Base-by-base conservation (phyloP, 1,140 invertebrate genomes). In the Conus betulinus region DNA sequence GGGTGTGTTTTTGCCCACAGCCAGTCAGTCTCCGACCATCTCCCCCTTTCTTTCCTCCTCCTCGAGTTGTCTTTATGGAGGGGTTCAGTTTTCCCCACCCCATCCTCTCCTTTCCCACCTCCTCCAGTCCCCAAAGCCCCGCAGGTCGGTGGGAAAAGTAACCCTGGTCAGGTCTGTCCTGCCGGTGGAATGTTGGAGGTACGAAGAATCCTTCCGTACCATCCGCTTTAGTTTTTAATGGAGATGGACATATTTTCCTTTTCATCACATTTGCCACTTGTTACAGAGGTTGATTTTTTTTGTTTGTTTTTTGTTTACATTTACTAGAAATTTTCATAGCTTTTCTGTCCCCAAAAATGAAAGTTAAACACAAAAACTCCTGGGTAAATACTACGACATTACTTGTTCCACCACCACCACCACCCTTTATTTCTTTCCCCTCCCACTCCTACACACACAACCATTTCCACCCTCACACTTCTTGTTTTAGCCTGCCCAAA, bases 1-100 rank as follows among this genome's bases (percentile, higher is more conserved):
- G 39, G 10, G 10, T 25, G 79, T 23, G n/a, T n/a, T n/a, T 53
- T 23, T 52, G 79, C 2, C 79, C 13, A 52, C 79, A 81, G 79
- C 79, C 79, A 81, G 79, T 53, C 79, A 81, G 79, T 81, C 79
- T 81, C 79, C 39, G 51, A 23, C 13, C 79, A 81, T 81, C 79
- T 81, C 20, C 53, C 5, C 15, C 27, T 52, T 81, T 81, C 79
- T 81, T 81, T 81, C 7, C 79, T 53, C 79, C 13, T 81, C 13
- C 79, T 81, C 53, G 13, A 81, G 15, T 53, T 10, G 51, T 23
- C 51, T 53, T 81, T 53, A 81, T 53, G 51, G 79, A 81, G 51
- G 51, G 79, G 23, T 81, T 81, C 51, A 81, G 23, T 81, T 81
- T 81, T 51, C 8, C 15, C 52, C 53, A 51, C 79, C 51, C 51